Base-by-base conservation (phyloP, 92 coral and sea anemone genomes). In the Phenganax marumi region DNA sequence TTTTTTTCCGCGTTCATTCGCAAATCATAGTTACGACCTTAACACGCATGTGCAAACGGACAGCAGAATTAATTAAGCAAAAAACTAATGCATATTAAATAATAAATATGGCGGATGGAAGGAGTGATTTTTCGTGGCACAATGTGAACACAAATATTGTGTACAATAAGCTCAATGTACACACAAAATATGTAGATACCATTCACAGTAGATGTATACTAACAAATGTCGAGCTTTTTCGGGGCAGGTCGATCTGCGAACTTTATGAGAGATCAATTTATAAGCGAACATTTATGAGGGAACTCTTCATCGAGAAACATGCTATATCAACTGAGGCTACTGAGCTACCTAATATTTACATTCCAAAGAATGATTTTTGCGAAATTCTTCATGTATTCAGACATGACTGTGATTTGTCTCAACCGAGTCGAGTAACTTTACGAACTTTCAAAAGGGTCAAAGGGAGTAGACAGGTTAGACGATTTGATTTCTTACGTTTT, bases 231-330 rank as follows among this genome's bases (percentile, higher is more conserved):
- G 55, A 51, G 55, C 55, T 51, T 51, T 51, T 51, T 51, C 55
- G 55, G 55, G 55, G 12, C 55, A 51, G 55, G 55, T 51, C 7
- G 55, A 12, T 51, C 55, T 12, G 8, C 55, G 55, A 51, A 51
- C 55, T 7, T 51, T 51, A 51, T 51, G 55, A 51, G 55, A 51
- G 68, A 73, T 73, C 79, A 73, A 73, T 73, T 73, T 73, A 73
- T 56, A 26, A 73, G 79, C 79, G 79, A 73, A 47, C 79, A 52
- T 73, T 23, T 73, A 73, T 50, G 79, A 73, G 79, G 48, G 79
- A 73, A 73, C 79, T 56, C 47, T 73, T 50, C 23, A 73, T 73
- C 17, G 79, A 52, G 79, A 73, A 73, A 73, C 55, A 73, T 73
- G 79, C 79, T 48, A 73, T 73, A 50, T 73, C 79, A 73, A 73